These are phyloP conservation scores for Brachynemurus nebulosus DNA, from an alignment of 2,888 invertebrate genomes.

Conservation along the genomic window DNA sequence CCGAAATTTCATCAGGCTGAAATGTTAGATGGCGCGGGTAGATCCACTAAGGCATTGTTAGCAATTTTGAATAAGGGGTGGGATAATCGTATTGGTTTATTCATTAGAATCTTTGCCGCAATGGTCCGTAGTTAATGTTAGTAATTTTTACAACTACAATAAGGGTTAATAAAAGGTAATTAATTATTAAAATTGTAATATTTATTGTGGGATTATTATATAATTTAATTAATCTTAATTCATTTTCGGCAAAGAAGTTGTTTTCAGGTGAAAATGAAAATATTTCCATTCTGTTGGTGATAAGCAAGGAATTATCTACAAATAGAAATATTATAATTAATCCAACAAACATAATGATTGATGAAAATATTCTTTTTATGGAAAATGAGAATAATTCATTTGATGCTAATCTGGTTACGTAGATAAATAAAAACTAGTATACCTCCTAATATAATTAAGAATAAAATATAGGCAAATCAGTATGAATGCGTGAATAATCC, in stretches of 20 bases:
- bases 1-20: conserved; percentile 55
- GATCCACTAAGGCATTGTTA: conserved; percentile 41
- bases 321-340: conserved; percentile 22
- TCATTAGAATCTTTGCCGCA: conserved; percentile 38
- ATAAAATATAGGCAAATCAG: conserved; percentile 47
- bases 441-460: conserved; percentile 47
- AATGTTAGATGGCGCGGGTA: conserved; percentile 48
- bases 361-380: conserved; percentile 25
- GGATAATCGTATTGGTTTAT: conserved; percentile 32
- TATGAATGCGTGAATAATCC: conserved; percentile 36
- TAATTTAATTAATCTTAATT: conserved; percentile 36
- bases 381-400: conserved; percentile 41
- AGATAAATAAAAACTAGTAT: conserved; percentile 50
- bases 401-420: conserved; percentile 45
- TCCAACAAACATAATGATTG: conserved; percentile 20
- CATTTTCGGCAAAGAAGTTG: conserved; percentile 33
- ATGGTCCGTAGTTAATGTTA: conserved; percentile 37
- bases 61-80: conserved; percentile 41
- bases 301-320: conserved; percentile 23
- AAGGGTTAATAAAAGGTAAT: conserved; percentile 45
- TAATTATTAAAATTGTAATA: conserved; percentile 38
- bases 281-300: conserved; percentile 27
- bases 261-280: conserved; percentile 16
- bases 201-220: conserved; percentile 38
- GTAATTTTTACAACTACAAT: conserved; percentile 44